Percentiles rank a stretch among this genome's conserved stretches.
Evolutionary conservation across 2,113 vertebrate species (phyloP).

Genomic region (Osmerus mordax): DNA sequence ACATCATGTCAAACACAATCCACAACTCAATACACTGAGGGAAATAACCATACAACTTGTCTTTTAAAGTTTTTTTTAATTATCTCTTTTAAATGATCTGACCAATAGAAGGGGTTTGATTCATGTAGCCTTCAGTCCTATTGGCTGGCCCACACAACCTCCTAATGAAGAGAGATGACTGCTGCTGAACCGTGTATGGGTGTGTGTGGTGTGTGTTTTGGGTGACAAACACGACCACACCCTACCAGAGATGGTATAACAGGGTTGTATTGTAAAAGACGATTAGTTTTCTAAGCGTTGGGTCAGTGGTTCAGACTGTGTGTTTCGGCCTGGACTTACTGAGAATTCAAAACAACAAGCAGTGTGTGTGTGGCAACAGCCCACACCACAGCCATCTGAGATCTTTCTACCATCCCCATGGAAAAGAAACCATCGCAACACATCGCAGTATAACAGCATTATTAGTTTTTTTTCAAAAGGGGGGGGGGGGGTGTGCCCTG

Average conservation of each 20-base stretch:
- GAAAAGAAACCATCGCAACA: conserved; percentile 28
- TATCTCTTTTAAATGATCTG: too few species aligned
- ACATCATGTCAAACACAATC: too few species aligned
- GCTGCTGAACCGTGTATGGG: conserved; percentile 49
- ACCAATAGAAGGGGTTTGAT: too few species aligned
- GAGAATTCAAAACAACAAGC: conserved; percentile 10
- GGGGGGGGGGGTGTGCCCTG: too few species aligned
- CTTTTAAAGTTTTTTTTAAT: too few species aligned
- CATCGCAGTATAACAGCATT: conserved; percentile 32
- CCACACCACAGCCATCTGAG: too few species aligned
- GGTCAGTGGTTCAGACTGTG: not conserved
- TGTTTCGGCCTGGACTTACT: too few species aligned
- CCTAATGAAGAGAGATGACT: conserved; percentile 46
- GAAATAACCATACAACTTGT: too few species aligned
- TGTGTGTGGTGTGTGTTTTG: not conserved
- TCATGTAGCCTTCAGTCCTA: too few species aligned
- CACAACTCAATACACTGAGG: too few species aligned
- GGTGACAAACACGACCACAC: conserved; percentile 16
- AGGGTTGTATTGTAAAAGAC: conserved; percentile 62
- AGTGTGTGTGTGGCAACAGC: not conserved
- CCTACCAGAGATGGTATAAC: conserved; percentile 59
- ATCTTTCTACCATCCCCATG: conserved; percentile 7
- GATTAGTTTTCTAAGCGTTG: conserved; percentile 41
- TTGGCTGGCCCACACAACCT: not conserved
- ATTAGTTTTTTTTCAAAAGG: not conserved